A percentile compares a stretch with the other conserved stretches of the same genome.
Conservation (phyloP, 2,888 invertebrate species). For the Acleris sparsana region DNA sequence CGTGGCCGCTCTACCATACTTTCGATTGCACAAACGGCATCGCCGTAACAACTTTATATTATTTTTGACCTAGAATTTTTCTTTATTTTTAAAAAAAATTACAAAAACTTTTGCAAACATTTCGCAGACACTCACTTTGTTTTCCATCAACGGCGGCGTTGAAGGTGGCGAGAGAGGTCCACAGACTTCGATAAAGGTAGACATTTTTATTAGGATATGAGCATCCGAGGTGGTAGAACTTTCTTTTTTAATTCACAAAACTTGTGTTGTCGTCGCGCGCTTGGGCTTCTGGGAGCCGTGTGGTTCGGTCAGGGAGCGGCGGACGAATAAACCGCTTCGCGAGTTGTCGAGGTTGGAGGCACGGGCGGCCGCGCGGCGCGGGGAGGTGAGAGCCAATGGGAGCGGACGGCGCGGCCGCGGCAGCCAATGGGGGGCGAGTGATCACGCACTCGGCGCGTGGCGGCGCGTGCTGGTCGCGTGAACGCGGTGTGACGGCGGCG, state of each 20-base stretch:
- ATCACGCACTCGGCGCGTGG: constrained; percentile 92
- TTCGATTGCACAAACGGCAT: constrained; percentile 69
- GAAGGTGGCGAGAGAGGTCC: constrained; percentile 87
- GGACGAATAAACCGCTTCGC: constrained; percentile 79
- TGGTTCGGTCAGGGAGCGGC: constrained; percentile 70
- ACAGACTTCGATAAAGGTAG: constrained; percentile 75
- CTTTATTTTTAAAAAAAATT: constrained; percentile 38
- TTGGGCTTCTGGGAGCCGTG: constrained; percentile 68
- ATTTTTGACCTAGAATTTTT: constrained; percentile 32
- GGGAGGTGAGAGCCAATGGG: constrained; percentile 84
- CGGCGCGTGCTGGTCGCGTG: constrained; percentile 93
- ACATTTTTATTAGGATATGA: constrained; percentile 65
- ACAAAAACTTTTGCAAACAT: not conserved
- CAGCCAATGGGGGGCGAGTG: constrained; percentile 83
- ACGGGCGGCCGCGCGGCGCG: constrained; percentile 86
- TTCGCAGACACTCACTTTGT: constrained; percentile 74
- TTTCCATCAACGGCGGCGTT: constrained; percentile 87
- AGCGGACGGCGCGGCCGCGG: constrained; percentile 87
- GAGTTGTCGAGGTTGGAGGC: constrained; percentile 75
- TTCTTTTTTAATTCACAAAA: constrained; percentile 79
- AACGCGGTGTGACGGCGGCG: constrained; percentile 86
- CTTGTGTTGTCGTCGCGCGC: constrained; percentile 63
- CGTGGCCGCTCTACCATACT: constrained; percentile 59
- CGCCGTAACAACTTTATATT: constrained; percentile 38
- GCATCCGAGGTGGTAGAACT: constrained; percentile 72